Evolutionary conservation across 2,888 invertebrate species (phyloP).

Genomic region (Erannis defoliaria): DNA sequence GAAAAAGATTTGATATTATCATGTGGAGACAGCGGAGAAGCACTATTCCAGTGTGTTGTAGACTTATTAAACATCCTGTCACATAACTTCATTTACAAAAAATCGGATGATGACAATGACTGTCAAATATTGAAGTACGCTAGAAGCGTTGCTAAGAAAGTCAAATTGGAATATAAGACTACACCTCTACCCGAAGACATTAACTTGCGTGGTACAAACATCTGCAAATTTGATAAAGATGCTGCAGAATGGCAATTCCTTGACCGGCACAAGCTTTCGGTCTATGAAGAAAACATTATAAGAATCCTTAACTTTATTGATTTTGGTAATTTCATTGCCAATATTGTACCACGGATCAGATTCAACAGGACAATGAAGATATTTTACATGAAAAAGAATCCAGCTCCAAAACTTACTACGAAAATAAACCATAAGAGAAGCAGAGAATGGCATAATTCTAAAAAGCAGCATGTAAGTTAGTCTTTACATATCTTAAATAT

Average conservation of each 20-base stretch:
- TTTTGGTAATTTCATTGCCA: slow-evolving; percentile 91
- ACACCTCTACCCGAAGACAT: slow-evolving; percentile 92
- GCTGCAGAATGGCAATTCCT: slow-evolving; percentile 90
- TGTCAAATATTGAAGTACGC: slow-evolving; percentile 68
- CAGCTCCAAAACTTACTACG: slow-evolving; percentile 66
- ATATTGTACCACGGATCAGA: slow-evolving; percentile 89
- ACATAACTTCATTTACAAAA: slow-evolving; percentile 85
- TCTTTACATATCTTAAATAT: neutral
- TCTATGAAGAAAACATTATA: slow-evolving; percentile 90
- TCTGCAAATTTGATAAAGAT: slow-evolving; percentile 89
- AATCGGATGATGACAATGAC: slow-evolving; percentile 52
- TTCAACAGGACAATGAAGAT: slow-evolving; percentile 86
- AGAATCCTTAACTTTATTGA: slow-evolving; percentile 92
- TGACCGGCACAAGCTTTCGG: slow-evolving; percentile 82
- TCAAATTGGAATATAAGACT: slow-evolving; percentile 87
- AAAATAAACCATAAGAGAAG: slow-evolving; percentile 76
- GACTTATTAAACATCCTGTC: slow-evolving; percentile 93
- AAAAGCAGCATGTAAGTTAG: slow-evolving; percentile 69
- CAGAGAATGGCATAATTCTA: slow-evolving; percentile 80
- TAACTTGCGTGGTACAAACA: slow-evolving; percentile 89
- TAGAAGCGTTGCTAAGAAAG: slow-evolving; percentile 73
- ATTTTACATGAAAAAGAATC: slow-evolving; percentile 74
- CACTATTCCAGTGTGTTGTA: slow-evolving; percentile 92
- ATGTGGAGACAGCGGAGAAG: slow-evolving; percentile 92
- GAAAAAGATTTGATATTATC: slow-evolving; percentile 92